Conservation (phyloP, 2,888 invertebrate species). For the Pteria penguin region DNA sequence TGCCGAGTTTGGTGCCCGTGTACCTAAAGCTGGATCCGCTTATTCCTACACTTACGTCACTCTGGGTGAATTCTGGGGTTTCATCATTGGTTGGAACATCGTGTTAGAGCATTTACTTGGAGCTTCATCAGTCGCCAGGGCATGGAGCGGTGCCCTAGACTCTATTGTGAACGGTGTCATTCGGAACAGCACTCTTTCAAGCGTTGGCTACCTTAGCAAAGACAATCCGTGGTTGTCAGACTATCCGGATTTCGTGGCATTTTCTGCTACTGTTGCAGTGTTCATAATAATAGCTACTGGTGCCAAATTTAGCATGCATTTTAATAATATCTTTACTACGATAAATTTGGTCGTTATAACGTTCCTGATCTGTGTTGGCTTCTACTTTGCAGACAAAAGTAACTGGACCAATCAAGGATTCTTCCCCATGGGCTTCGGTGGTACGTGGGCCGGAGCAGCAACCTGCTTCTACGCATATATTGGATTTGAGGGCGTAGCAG, state of each 20-base stretch:
- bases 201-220: constrained; percentile 66
- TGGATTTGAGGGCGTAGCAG: constrained; percentile 80
- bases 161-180: constrained; percentile 79
- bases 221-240: constrained; percentile 67
- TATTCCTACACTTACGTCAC: constrained; percentile 96
- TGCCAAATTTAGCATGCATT: constrained; percentile 79
- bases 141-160: constrained; percentile 81
- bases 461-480: constrained; percentile 81
- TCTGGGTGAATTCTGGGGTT: constrained; percentile 94
- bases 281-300: constrained; percentile 76
- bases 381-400: constrained; percentile 88
- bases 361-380: constrained; percentile 84
- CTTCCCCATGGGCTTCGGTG: constrained; percentile 79
- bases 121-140: constrained; percentile 83
- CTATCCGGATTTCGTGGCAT: constrained; percentile 81
- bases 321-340: constrained; percentile 79
- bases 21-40: constrained; percentile 85
- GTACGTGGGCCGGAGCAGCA: constrained; percentile 79
- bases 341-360: constrained; percentile 79
- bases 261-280: constrained; percentile 81
- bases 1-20: constrained; percentile 78
- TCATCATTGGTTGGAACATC: constrained; percentile 92
- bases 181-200: constrained; percentile 76
- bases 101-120: constrained; percentile 82
- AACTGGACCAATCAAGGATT: constrained; percentile 87